Base-by-base conservation (phyloP, 2,113 vertebrate species). In the Atractosteus spatula region DNA sequence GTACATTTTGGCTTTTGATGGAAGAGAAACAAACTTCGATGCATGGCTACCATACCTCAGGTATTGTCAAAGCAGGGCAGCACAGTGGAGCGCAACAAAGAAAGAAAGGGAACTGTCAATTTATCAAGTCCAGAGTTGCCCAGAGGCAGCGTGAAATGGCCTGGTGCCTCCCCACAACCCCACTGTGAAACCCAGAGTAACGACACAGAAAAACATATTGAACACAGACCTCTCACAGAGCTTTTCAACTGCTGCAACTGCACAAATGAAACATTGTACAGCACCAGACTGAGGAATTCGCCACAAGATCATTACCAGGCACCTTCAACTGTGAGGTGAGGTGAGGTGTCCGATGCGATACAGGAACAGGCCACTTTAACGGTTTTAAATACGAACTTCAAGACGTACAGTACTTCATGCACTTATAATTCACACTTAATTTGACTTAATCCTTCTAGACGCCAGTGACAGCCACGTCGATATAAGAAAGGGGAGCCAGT, bases 41-140 rank as follows among this genome's bases (percentile, higher is more conserved):
- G 29, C 16, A 65, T 7, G 41, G 44, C 10, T 47, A 61, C 61
- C 41, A 12, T 72, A 66, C 41, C 70, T 71, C 62, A 71, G 14
- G 7, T 42, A 44, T 44, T 55, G 62, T 16, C 7, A 41, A 65
- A n/a, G 62, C 14, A 43, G 70, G 41, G 54, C 70, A 72, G 62
- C 45, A 55, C 59, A 54, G 66, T 41, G 66, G 8, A 68, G 66
- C 66, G 29, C 66, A 68, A 55, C 8, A 29, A 66, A 55, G 41
- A 63, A 17, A 55, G 41, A 71, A 41, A 71, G 44, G 59, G 16
- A 65, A 41, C 70, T 55, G 62, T 62, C 47, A 68, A 55, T 67
- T 51, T 51, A 67, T 7, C 47, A 51, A 5, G 47, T 51, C 47
- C 47, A 51, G 10, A 51, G 47, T 7, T 0, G 47, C 47, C 10